Base-by-base conservation (phyloP, 2,113 vertebrate genomes). In the Melanotaenia duboulayi region DNA sequence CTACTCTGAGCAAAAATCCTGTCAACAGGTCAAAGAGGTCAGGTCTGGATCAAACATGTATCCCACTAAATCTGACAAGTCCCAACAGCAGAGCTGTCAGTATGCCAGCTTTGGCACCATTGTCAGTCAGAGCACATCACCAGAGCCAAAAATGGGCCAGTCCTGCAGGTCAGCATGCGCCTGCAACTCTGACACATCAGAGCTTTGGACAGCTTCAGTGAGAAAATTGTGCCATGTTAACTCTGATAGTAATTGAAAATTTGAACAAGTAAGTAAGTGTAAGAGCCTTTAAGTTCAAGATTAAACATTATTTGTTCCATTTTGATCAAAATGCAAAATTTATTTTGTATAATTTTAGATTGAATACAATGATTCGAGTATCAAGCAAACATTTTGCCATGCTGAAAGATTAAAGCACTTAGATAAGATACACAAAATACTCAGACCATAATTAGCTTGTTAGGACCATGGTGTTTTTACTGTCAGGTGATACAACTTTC, bases 21-120 rank as follows among this genome's bases (percentile, higher is more conserved):
- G 88, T 91, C 88, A 86, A 64, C 52, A 81, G 82, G 87, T 90
- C 89, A 88, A 51, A 86, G 46, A 84, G 87, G 89, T 92, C 80
- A 2, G 48, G 72, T 76, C 72, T 75, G 72, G 88, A 90, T 91
- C 85, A 91, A 91, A 90, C 87, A 69, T 80, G 77, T 76, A 75
- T 85, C 82, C 74, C 46, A 49, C 80, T 87, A 77, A 73, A 89
- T 83, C 82, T 92, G 89, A 89, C 91, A 89, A 80, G 81, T 76
- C 81, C 82, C 76, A 83, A 76, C 84, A 88, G 84, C 78, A 80
- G 71, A 70, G 79, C 86, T 90, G 90, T 82, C 89, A 87, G 80
- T 63, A 80, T 52, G 80, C 83, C 85, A 81, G 82, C 73, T 79
- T 65, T 83, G 82, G 75, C 81, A 44, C 32, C 4, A 39, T 86